These are phyloP conservation scores for Sardina pilchardus DNA, from an alignment of 2,113 vertebrate genomes.

Conservation along the genomic window DNA sequence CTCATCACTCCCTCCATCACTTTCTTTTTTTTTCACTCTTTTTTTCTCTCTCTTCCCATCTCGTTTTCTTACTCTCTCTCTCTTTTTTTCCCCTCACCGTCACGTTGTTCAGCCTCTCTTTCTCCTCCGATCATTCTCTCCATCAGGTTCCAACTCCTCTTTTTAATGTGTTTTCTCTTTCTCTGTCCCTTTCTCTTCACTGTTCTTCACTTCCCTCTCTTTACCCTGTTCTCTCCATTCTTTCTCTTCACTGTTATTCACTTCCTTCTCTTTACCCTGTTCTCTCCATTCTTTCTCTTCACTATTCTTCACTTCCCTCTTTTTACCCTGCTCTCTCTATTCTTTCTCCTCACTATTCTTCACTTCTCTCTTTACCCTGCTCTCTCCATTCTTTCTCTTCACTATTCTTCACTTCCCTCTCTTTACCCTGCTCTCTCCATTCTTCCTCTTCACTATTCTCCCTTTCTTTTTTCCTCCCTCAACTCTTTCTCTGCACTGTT, in stretches of 20 bases:
- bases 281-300: background rate
- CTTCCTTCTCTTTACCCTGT: background rate
- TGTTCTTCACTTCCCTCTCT: background rate
- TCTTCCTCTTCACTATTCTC: too few relatives aligned
- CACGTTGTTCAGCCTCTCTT: background rate
- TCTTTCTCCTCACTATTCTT: background rate
- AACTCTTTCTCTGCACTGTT: background rate
- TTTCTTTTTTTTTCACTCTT: too few relatives aligned
- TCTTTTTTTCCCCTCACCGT: background rate
- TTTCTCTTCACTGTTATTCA: background rate
- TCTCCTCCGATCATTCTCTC: background rate
- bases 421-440: background rate
- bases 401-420: too few relatives aligned
- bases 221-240: background rate
- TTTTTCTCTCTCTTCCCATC: background rate
- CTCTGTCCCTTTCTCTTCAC: background rate
- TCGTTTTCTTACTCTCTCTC: background rate
- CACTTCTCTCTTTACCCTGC: background rate
- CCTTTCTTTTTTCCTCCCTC: background rate
- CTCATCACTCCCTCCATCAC: background rate
- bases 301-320: background rate
- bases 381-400: background rate
- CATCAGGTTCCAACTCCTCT: background rate
- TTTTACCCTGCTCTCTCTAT: background rate
- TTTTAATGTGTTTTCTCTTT: background rate